Evolutionary conservation across 2,113 vertebrate species (phyloP).

Genomic region (Scytalopus superciliaris): DNA sequence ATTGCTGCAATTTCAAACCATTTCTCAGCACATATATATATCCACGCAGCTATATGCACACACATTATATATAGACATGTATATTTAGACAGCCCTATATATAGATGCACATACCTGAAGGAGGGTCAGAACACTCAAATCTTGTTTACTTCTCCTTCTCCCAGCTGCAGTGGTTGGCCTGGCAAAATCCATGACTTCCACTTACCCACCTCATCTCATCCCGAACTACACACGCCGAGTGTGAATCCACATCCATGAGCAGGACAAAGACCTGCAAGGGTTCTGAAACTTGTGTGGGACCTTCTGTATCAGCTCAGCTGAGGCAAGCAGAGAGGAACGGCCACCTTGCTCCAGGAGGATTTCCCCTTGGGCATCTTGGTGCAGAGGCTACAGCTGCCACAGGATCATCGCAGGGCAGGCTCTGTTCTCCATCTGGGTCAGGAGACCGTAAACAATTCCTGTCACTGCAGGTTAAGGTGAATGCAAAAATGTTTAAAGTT

Average conservation of each 20-base stretch:
- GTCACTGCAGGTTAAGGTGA: background rate
- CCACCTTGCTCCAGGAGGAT: background rate
- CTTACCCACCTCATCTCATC: background rate
- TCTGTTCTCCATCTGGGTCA: background rate
- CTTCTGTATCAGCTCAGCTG: background rate
- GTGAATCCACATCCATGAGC: accelerated
- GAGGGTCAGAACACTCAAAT: background rate
- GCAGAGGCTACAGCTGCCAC: background rate
- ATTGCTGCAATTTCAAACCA: background rate
- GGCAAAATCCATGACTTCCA: background rate
- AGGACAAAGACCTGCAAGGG: background rate
- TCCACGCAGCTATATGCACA: background rate
- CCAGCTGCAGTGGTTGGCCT: background rate
- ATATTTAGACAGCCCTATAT: background rate
- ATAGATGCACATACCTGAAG: constrained; percentile 38
- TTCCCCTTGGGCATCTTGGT: background rate
- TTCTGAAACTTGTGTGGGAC: accelerated
- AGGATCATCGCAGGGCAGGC: background rate
- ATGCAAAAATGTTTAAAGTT: accelerated
- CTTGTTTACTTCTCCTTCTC: constrained; percentile 32
- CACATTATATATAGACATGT: background rate
- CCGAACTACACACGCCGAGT: background rate
- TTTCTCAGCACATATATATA: background rate
- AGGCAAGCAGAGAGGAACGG: background rate
- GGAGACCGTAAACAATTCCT: background rate